Percentiles rank a stretch among this genome's conserved stretches.
Conservation (phyloP, 2,888 invertebrate genomes). For the Tridacna gigas region DNA sequence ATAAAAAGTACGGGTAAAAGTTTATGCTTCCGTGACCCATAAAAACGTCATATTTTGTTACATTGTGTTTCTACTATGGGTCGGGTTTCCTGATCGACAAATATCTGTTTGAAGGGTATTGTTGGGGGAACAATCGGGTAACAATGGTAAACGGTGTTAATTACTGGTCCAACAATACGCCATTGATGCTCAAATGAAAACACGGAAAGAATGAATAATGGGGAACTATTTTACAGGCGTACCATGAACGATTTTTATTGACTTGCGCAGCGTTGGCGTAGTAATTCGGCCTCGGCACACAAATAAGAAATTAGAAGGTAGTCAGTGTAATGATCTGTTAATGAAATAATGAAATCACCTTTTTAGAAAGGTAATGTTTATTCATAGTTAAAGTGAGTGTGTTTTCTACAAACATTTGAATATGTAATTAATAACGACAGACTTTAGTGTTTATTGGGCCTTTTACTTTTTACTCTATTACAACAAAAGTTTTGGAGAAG, state of each 20-base stretch:
- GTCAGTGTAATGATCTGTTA: slow-evolving; percentile 26
- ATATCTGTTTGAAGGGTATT: slow-evolving; percentile 70
- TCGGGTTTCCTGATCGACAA: slow-evolving; percentile 59
- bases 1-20: slow-evolving; percentile 26
- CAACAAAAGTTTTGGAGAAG: too few relatives aligned
- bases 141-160: slow-evolving; percentile 65
- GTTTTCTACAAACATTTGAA: slow-evolving; percentile 4
- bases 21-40: slow-evolving; percentile 27
- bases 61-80: slow-evolving; percentile 54
- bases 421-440: background rate
- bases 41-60: slow-evolving; percentile 51
- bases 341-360: slow-evolving; percentile 26
- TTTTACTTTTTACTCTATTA: too few relatives aligned
- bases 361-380: slow-evolving; percentile 22
- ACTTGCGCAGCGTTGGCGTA: slow-evolving; percentile 13
- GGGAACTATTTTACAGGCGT: slow-evolving; percentile 19
- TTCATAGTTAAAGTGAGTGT: slow-evolving; percentile 17
- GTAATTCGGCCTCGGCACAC: slow-evolving; percentile 17
- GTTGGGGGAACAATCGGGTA: slow-evolving; percentile 69
- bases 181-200: slow-evolving; percentile 53
- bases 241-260: slow-evolving; percentile 25
- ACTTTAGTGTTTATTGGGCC: too few relatives aligned
- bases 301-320: slow-evolving; percentile 49
- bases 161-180: slow-evolving; percentile 57
- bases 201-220: slow-evolving; percentile 32